Evolutionary conservation across 2,888 invertebrate genomes (phyloP), one percentile per base, ranked within the genome.

Genomic region (Lasioglossum vierecki): DNA sequence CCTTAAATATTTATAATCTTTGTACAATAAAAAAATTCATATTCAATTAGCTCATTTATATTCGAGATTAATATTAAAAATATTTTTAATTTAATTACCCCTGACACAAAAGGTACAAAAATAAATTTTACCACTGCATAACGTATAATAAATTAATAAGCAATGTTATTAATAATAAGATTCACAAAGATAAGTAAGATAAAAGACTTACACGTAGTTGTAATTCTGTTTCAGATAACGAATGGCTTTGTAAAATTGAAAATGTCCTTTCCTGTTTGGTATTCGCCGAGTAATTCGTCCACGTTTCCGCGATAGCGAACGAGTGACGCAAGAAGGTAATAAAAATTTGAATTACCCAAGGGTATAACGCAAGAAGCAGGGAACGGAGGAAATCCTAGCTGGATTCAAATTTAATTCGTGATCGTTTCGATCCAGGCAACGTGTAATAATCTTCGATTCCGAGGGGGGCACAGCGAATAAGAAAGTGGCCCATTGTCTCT

Each of bases 361-460:
- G 79, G 77, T 41, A 68, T 68, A 78, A 53, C 74, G 74, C 44
- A 71, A 80, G 39, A 49, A 63, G 60, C 66, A 39, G 53, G 70
- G 35, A 41, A 73, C 75, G 74, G 68, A 66, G 60, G 53, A 76
- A 81, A 79, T 80, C 57, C 35, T 30, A 76, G 35, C 39, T 44
- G 83, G 82, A 88, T 88, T 88, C 84, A 88, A 88, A 88, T 88
- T 88, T 86, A 84, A 88, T 79, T 86, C 88, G 86, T 81, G 82
- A 88, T 88, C 88, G 86, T 70, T 76, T 71, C 74, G 70, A 72
- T 75, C 68, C 73, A 5, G n/a, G 76, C 74, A 86, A 88, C 88
- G 81, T 88, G 85, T 85, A 89, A 88, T 88, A 82, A 87, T 85
- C 81, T 46, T 57, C 76, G 87, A 86, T 87, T 87, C 80, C 83